A percentile compares a stretch with the other conserved stretches of the same genome.
Conservation (phyloP, 2,888 invertebrate genomes). For the Xanthorhoe spadicearia region DNA sequence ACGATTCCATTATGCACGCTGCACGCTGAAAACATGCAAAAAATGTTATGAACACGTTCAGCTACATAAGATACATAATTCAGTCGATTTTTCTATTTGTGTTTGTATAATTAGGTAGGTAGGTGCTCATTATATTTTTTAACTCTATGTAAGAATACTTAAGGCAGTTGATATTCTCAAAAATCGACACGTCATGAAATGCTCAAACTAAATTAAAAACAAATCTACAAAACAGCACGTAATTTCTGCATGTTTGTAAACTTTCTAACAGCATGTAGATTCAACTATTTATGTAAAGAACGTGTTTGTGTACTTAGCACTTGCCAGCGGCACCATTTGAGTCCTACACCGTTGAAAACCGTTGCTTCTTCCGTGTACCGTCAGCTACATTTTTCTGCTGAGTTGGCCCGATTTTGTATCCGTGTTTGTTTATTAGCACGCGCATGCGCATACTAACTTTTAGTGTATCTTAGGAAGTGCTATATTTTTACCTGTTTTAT, state of each 20-base stretch:
- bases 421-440: conserved; percentile 6
- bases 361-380: conserved; percentile 39
- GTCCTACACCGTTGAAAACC: conserved; percentile 41
- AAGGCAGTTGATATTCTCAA: too few relatives aligned
- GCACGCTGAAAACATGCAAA: conserved; percentile 27
- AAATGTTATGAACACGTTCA: conserved; percentile 19
- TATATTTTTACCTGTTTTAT: too few relatives aligned
- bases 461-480: not conserved
- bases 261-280: conserved; percentile 26
- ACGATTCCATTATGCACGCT: conserved; percentile 25
- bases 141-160: too few relatives aligned
- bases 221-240: not conserved
- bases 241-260: conserved; percentile 22
- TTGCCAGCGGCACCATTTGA: conserved; percentile 23
- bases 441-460: not conserved
- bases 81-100: too few relatives aligned
- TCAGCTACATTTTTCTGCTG: conserved; percentile 23
- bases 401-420: conserved; percentile 21
- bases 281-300: conserved; percentile 28
- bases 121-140: too few relatives aligned
- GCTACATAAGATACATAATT: conserved; percentile 14
- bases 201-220: not conserved
- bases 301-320: conserved; percentile 35
- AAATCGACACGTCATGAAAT: too few relatives aligned
- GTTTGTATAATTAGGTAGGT: too few relatives aligned